Evolutionary conservation across 2,113 vertebrate species (phyloP), one percentile per base, ranked within the genome.

Genomic region (Vulpes ferrilata): DNA sequence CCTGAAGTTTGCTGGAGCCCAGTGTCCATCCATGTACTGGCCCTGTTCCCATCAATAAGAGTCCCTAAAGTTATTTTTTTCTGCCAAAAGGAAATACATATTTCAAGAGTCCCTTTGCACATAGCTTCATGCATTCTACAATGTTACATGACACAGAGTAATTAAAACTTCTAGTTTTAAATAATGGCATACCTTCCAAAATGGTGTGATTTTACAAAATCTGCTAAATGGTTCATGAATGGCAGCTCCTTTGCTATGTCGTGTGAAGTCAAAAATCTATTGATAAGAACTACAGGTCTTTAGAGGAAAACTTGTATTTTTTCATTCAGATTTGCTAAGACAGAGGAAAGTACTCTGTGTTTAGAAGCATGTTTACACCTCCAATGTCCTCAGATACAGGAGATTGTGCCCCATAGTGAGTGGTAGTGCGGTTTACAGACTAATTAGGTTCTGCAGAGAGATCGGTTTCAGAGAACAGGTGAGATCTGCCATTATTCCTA

Each of bases 191-290:
- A 4, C 17, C 32, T n/a, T 83, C 78, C 69, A 23, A 15, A 25
- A 53, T 43, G 43, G 43, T 0, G 5, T 6, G 5, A 69, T 62
- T 8, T 38, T 35, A 10, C 35, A 25, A 13, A 67, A 83, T 1
- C 30, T 43, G 59, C 38, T 55, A 27, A 32, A 12, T 7, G 65
- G 11, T 5, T 32, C 15, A 6, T 12, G 10, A 11, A 2, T 4
- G 11, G n/a, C 11, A 1, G 22, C 1, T 74, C 9, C 1, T 0
- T 65, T 7, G n/a, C 38, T 51, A 16, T 17, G 11, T 48, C 20
- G 53, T 27, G 12, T 19, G 53, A 43, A 17, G 38, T 55, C 23
- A 10, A 1, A 51, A 19, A 16, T 38, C 27, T 25, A 0, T 64
- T 30, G 2, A 3, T 17, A 2, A 65, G 30, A 30, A 20, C 27